These are phyloP conservation scores for Cantharis flavilabris DNA, from an alignment of 2,888 invertebrate species.

Conservation along the genomic window DNA sequence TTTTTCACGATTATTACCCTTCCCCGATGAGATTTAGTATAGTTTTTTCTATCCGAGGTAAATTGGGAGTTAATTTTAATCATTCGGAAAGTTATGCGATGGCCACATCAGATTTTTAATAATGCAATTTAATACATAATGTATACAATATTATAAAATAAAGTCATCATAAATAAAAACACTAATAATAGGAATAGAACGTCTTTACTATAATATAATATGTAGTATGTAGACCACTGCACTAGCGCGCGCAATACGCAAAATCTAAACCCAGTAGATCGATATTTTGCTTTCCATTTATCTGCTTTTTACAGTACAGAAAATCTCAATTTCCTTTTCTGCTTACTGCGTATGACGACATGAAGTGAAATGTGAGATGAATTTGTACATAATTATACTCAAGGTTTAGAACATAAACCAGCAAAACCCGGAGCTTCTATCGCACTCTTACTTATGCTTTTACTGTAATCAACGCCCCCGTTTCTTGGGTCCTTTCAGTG, in stretches of 20 bases:
- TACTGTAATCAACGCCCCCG: constrained; percentile 36
- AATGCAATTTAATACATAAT: too few species aligned
- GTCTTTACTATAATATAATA: constrained; percentile 26
- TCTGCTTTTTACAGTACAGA: constrained; percentile 18
- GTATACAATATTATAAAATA: background rate
- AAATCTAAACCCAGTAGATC: constrained; percentile 36
- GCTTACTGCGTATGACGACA: background rate
- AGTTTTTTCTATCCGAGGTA: too few species aligned
- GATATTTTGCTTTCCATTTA: constrained; percentile 31
- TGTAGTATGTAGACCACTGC: constrained; percentile 27
- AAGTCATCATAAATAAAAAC: background rate
- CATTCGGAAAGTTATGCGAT: too few species aligned
- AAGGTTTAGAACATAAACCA: background rate
- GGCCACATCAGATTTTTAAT: too few species aligned
- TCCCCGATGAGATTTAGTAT: too few species aligned
- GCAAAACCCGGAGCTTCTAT: constrained; percentile 39
- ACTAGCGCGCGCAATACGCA: constrained; percentile 37
- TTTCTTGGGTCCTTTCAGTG: constrained; percentile 25
- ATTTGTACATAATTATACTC: constrained; percentile 15
- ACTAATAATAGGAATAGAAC: constrained; percentile 17
- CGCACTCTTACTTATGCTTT: constrained; percentile 37
- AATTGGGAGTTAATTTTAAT: too few species aligned
- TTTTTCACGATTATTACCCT: too few species aligned
- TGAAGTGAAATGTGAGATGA: constrained; percentile 17
- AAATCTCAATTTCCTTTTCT: constrained; percentile 13